Conservation (phyloP, 1,140 invertebrate genomes). For the Drosophila leontia region DNA sequence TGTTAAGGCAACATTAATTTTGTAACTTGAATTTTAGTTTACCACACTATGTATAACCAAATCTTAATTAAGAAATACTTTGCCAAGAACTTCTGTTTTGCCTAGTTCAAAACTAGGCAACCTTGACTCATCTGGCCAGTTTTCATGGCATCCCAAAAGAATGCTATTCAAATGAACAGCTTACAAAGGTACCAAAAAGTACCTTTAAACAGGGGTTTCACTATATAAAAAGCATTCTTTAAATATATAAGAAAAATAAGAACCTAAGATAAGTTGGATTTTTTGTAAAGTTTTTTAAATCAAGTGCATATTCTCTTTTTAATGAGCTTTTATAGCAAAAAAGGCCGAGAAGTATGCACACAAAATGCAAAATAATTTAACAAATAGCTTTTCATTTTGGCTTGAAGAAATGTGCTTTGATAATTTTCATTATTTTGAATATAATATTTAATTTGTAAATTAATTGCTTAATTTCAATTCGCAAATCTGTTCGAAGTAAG, state of each 20-base stretch:
- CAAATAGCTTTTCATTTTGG: too few relatives aligned
- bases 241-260: not conserved
- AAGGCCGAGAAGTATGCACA: too few relatives aligned
- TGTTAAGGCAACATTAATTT: not conserved
- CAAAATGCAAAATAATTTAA: too few relatives aligned
- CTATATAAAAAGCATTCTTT: not conserved
- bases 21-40: not conserved
- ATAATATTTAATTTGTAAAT: too few relatives aligned
- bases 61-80: not conserved
- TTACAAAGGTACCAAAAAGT: not conserved
- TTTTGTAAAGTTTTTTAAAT: too few relatives aligned
- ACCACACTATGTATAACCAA: not conserved
- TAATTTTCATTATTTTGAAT: too few relatives aligned
- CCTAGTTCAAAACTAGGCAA: not conserved
- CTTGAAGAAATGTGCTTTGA: too few relatives aligned
- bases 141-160: constrained; percentile 9
- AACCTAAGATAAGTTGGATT: accelerated
- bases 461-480: too few relatives aligned
- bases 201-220: too few relatives aligned
- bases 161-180: not conserved
- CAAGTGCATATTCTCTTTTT: not conserved
- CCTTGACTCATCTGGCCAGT: not conserved
- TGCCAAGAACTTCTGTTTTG: not conserved
- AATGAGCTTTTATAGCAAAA: too few relatives aligned
- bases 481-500: too few relatives aligned